These are phyloP conservation scores for Phenganax subtilis DNA, from an alignment of 92 coral and sea anemone genomes.

Conservation along the genomic window DNA sequence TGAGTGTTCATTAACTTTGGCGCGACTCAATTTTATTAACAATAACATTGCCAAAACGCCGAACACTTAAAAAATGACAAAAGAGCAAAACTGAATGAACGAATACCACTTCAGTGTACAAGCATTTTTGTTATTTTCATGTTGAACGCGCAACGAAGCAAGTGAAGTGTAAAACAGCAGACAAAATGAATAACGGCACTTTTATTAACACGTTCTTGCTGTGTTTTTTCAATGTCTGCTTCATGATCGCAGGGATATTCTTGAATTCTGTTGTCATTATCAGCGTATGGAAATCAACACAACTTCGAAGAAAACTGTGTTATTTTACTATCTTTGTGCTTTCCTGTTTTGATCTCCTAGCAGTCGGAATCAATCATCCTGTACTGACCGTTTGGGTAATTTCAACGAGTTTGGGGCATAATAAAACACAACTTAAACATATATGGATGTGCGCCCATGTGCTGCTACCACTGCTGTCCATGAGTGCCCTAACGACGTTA, in stretches of 20 bases:
- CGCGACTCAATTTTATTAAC: too few species aligned
- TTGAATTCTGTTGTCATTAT: not conserved
- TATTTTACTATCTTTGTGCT: not conserved
- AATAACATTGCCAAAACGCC: too few species aligned
- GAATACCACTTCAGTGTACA: too few species aligned
- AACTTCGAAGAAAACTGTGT: slow-evolving; percentile 9
- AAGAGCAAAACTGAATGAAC: too few species aligned
- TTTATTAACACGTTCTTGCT: not conserved
- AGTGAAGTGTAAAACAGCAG: not conserved
- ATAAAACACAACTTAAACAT: not conserved
- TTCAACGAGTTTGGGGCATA: not conserved
- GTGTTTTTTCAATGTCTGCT: not conserved
- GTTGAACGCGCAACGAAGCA: too few species aligned
- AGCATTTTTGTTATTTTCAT: too few species aligned
- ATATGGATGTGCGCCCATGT: not conserved
- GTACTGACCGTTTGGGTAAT: not conserved
- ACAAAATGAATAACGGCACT: not conserved
- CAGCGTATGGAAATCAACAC: slow-evolving; percentile 8
- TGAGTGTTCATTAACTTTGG: too few species aligned
- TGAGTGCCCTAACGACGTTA: not conserved
- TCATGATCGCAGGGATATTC: slow-evolving; percentile 11
- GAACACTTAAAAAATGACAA: too few species aligned
- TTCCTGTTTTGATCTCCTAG: not conserved
- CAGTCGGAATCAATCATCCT: not conserved
- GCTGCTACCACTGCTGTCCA: not conserved